Base-by-base conservation (phyloP, 2,888 invertebrate species). In the Ecdyonurus torrentis region DNA sequence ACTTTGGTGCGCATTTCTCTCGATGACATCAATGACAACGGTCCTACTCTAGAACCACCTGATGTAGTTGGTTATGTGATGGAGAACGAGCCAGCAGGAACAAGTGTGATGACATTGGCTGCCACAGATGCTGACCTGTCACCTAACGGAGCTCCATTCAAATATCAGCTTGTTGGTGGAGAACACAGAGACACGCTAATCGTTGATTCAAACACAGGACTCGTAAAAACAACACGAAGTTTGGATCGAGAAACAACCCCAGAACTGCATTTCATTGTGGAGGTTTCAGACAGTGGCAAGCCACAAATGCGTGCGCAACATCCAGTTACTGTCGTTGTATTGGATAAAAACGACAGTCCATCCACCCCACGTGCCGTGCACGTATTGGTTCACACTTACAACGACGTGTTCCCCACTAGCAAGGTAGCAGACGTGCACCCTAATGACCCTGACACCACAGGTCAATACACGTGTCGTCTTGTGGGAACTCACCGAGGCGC, bases 381-480 rank as follows among this genome's bases (percentile, higher is more conserved):
- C 70, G 82, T 92, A 22, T 76, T 89, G 61, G 85, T 92, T 1
- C 84, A 88, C 70, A 80, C 87, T 1, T 87, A 89, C 70, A 87
- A 91, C 70, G 73, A 70, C 63, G 66, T 68, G 1, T 69, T 72
- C 50, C 69, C 74, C 5, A 83, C 87, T 69, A 89, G 89, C n/a
- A 88, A 87, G 75, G 86, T 97, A 66, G 96, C 93, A 5, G 85
- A 93, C 74, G 89, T 96, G 0, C 89, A 87, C 74, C 97, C 97
- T 1, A 88, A 91, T 71, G 97, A 97, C 77, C 84, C 87, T 0
- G 96, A 97, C 73, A 82, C 83, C n/a, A 83, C 85, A 61, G 96
- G 95, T 2, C 87, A 91, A 70, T 96, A 95, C 71, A 84, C 81
- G 70, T 97, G 96, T 72, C 85, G 84, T 72, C 84, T 93, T 66